Percentiles rank a stretch among this genome's conserved stretches.
phyloP scores from a whole-genome alignment of 2,113 vertebrate species.

The Odocoileus hemionus region DNA sequence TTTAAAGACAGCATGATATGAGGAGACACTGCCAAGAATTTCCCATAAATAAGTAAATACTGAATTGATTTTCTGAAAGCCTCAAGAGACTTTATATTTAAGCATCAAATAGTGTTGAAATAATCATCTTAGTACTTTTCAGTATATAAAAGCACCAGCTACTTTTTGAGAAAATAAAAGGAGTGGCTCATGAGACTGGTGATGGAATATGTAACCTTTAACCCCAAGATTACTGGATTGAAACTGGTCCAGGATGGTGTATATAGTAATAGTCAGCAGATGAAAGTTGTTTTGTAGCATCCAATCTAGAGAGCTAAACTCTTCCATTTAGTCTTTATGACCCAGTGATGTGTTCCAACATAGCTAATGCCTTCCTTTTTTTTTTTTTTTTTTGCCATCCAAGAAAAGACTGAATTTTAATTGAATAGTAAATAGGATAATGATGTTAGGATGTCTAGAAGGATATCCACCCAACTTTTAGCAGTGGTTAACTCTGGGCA shows the following conservation, averaged over 20 bases:
- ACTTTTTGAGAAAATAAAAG: slow-evolving; percentile 43
- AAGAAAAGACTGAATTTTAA: not conserved
- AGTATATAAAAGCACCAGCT: not conserved
- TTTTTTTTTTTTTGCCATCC: not conserved
- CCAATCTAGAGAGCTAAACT: not conserved
- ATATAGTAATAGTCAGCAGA: not conserved
- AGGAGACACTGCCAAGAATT: slow-evolving; percentile 36
- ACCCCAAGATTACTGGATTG: not conserved
- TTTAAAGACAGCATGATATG: not conserved
- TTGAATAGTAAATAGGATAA: not conserved
- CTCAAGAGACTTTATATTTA: slow-evolving; percentile 54
- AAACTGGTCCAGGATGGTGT: not conserved
- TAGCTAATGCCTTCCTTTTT: not conserved
- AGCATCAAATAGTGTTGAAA: slow-evolving; percentile 63
- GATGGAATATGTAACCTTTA: not conserved
- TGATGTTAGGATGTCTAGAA: not conserved
- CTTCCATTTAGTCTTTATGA: not conserved
- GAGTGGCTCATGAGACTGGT: not conserved
- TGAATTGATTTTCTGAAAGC: slow-evolving; percentile 52
- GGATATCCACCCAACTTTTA: not conserved
- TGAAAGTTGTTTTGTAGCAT: not conserved
- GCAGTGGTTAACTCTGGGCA: not conserved
- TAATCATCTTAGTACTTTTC: slow-evolving; percentile 31
- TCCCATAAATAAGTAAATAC: slow-evolving; percentile 35
- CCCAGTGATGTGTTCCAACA: not conserved